phyloP scores from a whole-genome alignment of 2,797 vertebrate species.

The Chiroxiphia lanceolata region DNA sequence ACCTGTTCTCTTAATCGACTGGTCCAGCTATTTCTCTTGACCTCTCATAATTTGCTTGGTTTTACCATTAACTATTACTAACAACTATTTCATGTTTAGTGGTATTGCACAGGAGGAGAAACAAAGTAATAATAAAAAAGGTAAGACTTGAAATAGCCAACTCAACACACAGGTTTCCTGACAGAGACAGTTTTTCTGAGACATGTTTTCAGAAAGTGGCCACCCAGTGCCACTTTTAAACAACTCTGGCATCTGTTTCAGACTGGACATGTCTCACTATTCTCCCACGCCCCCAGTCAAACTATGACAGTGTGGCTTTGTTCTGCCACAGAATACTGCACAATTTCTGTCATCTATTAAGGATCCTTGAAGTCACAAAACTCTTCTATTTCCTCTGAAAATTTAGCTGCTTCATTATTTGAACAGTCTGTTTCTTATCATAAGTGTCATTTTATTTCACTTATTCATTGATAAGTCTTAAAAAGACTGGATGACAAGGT shows the following conservation, averaged over 20 bases:
- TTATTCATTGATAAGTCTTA: background rate
- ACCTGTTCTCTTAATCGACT: background rate
- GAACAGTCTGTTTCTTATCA: background rate
- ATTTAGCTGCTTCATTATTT: background rate
- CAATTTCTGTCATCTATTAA: background rate
- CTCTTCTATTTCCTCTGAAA: background rate
- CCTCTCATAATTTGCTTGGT: background rate
- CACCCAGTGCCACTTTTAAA: background rate
- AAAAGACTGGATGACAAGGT: constrained; percentile 16
- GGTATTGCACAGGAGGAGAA: background rate
- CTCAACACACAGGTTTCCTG: background rate
- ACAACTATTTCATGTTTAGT: background rate
- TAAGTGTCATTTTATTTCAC: background rate
- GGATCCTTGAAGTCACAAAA: background rate
- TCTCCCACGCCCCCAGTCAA: accelerated
- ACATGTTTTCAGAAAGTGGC: background rate
- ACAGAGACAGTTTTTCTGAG: background rate
- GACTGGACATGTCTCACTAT: background rate
- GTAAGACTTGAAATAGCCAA: background rate
- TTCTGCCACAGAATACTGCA: background rate
- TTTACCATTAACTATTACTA: background rate
- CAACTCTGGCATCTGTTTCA: background rate
- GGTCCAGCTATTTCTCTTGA: background rate
- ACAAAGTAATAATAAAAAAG: background rate
- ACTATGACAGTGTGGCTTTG: background rate